phyloP scores from a whole-genome alignment of 2,797 vertebrate species.

The Dermochelys coriacea region DNA sequence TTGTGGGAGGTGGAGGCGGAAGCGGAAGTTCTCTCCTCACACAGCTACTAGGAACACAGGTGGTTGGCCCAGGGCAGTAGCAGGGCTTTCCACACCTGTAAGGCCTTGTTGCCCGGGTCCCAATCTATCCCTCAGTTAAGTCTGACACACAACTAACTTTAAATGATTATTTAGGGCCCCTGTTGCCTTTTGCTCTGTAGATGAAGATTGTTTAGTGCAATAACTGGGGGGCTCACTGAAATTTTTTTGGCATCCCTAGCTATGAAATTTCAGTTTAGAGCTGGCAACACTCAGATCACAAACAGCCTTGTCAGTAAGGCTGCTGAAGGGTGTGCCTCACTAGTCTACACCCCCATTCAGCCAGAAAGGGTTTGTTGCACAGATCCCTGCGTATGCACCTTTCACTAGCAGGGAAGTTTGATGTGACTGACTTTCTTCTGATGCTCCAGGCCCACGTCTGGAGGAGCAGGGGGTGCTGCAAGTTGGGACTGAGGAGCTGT shows the following conservation, averaged over 20 bases:
- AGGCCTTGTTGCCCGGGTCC: not conserved
- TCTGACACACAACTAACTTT: not conserved
- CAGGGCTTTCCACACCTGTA: not conserved
- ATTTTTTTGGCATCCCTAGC: not conserved
- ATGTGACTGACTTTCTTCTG: not conserved
- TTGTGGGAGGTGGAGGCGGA: not conserved
- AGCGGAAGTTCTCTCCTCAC: not conserved
- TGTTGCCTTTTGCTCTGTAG: slow-evolving; percentile 24
- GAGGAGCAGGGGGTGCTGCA: not conserved
- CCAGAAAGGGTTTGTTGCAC: not conserved
- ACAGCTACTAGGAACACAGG: not conserved
- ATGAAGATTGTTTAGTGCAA: slow-evolving; percentile 55
- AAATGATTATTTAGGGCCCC: not conserved
- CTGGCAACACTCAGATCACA: accelerated
- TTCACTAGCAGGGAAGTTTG: not conserved
- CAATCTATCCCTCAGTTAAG: not conserved
- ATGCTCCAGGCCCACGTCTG: not conserved
- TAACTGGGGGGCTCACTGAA: slow-evolving; percentile 29
- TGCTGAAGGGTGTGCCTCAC: not conserved
- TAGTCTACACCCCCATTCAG: not conserved
- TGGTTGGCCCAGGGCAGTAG: not conserved
- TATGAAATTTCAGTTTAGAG: not conserved
- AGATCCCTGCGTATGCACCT: not conserved
- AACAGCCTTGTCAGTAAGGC: not conserved
- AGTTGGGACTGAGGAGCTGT: not conserved